Evolutionary conservation across 1,140 invertebrate species (phyloP).

Genomic region (Eulimnadia texana): DNA sequence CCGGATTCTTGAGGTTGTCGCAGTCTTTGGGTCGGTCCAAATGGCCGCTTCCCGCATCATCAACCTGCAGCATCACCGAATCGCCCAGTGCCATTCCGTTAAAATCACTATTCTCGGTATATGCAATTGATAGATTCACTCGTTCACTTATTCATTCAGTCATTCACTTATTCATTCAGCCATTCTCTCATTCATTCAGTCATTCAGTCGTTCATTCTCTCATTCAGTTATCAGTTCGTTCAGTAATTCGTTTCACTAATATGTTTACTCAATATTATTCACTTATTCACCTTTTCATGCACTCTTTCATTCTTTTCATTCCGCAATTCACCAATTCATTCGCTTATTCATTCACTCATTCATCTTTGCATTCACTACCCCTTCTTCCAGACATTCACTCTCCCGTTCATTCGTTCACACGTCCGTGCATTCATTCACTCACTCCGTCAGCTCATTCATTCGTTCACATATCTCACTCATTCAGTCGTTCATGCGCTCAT

Average conservation of each 20-base stretch:
- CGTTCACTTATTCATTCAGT: not conserved
- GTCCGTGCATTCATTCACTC: not conserved
- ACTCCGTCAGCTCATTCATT: not conserved
- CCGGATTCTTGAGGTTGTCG: conserved; percentile 84
- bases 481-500: not conserved
- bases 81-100: conserved; percentile 87
- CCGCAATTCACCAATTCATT: not conserved
- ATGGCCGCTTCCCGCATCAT: conserved; percentile 90
- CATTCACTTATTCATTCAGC: not conserved
- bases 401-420: not conserved
- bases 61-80: conserved; percentile 89
- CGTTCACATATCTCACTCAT: not conserved
- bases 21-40: conserved; percentile 90
- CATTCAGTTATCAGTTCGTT: no score
- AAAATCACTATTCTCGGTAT: conserved; percentile 73
- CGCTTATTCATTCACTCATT: not conserved
- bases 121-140: not conserved
- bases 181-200: no score
- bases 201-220: no score
- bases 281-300: not conserved
- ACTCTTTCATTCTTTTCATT: not conserved
- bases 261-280: no score
- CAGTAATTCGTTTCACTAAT: no score
- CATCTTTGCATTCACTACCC: not conserved
- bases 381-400: not conserved